These are phyloP conservation scores for Teleiodes luculella DNA, from an alignment of 2,888 invertebrate genomes.

Conservation along the genomic window DNA sequence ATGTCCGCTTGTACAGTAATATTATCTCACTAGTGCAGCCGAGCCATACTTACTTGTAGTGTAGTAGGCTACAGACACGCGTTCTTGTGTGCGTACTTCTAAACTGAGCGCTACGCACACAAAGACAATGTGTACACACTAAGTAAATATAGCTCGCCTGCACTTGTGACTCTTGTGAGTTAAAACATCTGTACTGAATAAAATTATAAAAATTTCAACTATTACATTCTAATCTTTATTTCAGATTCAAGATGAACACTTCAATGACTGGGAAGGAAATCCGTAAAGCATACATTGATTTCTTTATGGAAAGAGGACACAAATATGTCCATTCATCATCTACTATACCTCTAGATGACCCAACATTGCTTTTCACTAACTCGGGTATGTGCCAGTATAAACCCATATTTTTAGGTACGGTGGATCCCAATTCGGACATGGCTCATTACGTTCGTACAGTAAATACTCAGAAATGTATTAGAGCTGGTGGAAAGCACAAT, in stretches of 20 bases:
- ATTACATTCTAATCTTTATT: no score
- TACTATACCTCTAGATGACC: slow-evolving; percentile 98
- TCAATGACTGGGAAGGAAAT: slow-evolving; percentile 87
- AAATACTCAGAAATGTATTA: slow-evolving; percentile 99
- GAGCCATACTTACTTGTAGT: no score
- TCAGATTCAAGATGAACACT: slow-evolving; percentile 66
- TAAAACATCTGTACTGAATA: no score
- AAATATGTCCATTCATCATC: slow-evolving; percentile 98
- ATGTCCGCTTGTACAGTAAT: no score
- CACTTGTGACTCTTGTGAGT: no score
- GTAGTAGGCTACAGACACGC: no score
- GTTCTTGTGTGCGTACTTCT: no score
- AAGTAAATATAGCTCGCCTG: no score
- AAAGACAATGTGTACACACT: no score
- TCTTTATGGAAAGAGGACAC: slow-evolving; percentile 91
- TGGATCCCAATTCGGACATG: slow-evolving; percentile 97
- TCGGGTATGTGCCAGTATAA: slow-evolving; percentile 99
- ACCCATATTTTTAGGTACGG: slow-evolving; percentile 97
- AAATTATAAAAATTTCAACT: no score
- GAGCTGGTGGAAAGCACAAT: slow-evolving; percentile 99
- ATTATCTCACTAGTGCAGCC: no score
- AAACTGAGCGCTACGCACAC: no score
- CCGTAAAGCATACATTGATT: slow-evolving; percentile 91
- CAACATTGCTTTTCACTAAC: slow-evolving; percentile 97
- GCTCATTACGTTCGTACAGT: slow-evolving; percentile 91